Base-by-base conservation (phyloP, 2,797 vertebrate genomes). In the Poecilia picta region DNA sequence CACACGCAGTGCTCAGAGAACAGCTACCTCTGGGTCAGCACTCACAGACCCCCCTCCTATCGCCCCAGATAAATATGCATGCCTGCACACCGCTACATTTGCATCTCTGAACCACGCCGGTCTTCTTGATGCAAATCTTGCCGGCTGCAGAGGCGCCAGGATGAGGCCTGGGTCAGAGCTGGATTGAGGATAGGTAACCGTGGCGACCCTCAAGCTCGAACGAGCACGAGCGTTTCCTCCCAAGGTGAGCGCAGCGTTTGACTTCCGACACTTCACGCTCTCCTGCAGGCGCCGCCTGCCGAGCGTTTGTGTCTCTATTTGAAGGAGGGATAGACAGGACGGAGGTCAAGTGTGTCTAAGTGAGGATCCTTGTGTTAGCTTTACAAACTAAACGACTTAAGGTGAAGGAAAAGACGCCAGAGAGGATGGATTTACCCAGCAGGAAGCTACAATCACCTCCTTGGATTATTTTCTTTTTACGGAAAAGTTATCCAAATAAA, bases 111-210 rank as follows among this genome's bases (percentile, higher is more conserved):
- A 87, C 88, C 85, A 59, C 28, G 59, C 51, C 74, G 10, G 87
- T 90, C 83, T 93, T 79, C 55, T 16, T 80, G 70, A 93, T 94
- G 92, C 88, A 91, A 93, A 95, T 91, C 78, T 77, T 0, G n/a
- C 8, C 18, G 41, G 74, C 41, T 46, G 75, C 74, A 70, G 77
- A 62, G 72, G 57, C 10, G 39, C 43, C 0, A 15, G 0, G 36
- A n/a, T 79, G 36, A 66, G 75, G 71, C 25, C 76, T 25, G 53
- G 76, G 76, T 74, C 70, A 39, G 78, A 23, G 10, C 49, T 8
- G 47, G 18, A 47, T 49, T 23, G 78, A 49, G 81, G 46, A 76
- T 4, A 20, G 75, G 62, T 85, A 72, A 88, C 82, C 86, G 80
- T 16, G 46, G 51, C 15, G 80, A 84, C 53, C 74, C 84, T 88